Evolutionary conservation across 2,888 invertebrate species (phyloP).

Genomic region (Patella ulyssiponensis): DNA sequence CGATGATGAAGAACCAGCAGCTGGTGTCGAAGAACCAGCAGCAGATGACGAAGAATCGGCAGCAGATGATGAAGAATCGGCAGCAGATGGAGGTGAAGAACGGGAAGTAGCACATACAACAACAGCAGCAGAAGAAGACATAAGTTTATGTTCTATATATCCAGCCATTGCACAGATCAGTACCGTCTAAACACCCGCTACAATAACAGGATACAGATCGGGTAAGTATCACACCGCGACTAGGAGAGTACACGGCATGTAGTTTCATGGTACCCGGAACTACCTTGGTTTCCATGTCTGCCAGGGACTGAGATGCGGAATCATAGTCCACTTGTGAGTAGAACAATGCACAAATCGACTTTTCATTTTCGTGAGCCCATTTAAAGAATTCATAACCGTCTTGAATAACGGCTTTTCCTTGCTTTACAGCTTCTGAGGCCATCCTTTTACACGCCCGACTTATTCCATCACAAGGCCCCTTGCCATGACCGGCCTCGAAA

Average conservation of each 20-base stretch:
- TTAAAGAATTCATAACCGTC: conserved; percentile 21
- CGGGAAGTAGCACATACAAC: too few species aligned
- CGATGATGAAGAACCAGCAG: too few species aligned
- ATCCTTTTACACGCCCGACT: conserved; percentile 28
- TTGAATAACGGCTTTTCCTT: conserved; percentile 29
- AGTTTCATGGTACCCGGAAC: conserved; percentile 17
- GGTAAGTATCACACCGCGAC: not conserved
- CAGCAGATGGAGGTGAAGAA: too few species aligned
- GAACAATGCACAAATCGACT: not conserved
- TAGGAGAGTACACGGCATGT: not conserved
- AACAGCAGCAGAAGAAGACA: too few species aligned
- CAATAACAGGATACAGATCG: not conserved
- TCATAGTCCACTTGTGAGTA: conserved; percentile 14
- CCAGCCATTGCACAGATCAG: not conserved
- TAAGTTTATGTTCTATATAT: not conserved
- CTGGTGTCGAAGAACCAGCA: too few species aligned
- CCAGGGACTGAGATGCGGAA: not conserved
- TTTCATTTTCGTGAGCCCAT: conserved; percentile 18
- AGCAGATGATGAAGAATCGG: not conserved
- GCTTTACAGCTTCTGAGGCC: conserved; percentile 35
- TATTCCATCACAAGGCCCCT: conserved; percentile 40
- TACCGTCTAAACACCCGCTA: not conserved
- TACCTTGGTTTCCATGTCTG: not conserved
- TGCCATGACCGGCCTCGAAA: conserved; percentile 38
- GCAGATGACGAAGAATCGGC: too few species aligned